Conservation (phyloP, 1,140 invertebrate species). For the Phenacoccus solenopsis region DNA sequence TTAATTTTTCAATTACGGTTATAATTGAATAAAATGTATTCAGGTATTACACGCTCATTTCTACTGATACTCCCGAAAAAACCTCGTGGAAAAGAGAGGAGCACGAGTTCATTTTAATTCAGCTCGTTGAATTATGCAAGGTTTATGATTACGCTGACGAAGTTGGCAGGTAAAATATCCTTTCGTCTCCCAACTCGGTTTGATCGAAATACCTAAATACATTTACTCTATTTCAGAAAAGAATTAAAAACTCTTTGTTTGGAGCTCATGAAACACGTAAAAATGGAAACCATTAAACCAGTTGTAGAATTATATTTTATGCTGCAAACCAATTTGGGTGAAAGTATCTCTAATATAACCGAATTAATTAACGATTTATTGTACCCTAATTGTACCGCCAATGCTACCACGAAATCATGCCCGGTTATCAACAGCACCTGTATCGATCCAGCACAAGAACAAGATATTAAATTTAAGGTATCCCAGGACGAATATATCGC, state of each 20-base stretch:
- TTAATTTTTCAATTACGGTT: neutral
- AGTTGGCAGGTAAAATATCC: slow-evolving; percentile 18
- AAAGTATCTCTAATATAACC: neutral
- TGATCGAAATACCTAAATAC: neutral
- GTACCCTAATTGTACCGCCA: neutral
- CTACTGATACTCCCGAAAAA: neutral
- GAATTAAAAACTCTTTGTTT: neutral
- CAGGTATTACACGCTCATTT: neutral
- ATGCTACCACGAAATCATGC: too few relatives aligned
- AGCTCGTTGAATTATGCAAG: slow-evolving; percentile 11
- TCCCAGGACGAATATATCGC: neutral
- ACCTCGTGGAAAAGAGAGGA: neutral
- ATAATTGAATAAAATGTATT: neutral
- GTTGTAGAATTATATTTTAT: slow-evolving; percentile 5
- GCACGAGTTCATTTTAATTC: slow-evolving; percentile 14
- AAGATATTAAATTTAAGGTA: slow-evolving; percentile 5
- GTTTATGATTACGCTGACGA: slow-evolving; percentile 9
- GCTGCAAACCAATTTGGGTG: neutral
- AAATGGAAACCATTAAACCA: slow-evolving; percentile 5
- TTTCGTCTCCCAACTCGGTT: neutral
- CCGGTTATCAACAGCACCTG: too few relatives aligned
- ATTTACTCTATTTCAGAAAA: neutral
- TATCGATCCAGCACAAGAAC: neutral
- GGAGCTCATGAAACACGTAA: neutral
- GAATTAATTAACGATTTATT: neutral